A percentile compares a stretch with the other conserved stretches of the same genome.
These are phyloP conservation scores for Chrysocyon brachyurus DNA, from an alignment of 2,797 vertebrate species.

Conservation along the genomic window DNA sequence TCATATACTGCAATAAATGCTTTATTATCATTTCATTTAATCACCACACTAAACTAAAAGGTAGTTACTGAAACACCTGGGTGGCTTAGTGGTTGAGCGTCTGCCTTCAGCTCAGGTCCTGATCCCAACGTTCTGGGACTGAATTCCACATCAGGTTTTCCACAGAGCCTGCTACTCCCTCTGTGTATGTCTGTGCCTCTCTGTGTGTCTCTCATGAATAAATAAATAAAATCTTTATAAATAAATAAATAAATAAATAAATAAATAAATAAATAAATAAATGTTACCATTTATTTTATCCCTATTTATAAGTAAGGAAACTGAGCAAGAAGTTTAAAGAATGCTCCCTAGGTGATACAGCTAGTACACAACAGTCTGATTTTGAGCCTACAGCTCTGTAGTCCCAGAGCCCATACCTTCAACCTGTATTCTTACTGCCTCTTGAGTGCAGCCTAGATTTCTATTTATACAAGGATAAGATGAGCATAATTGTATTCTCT, in stretches of 20 bases:
- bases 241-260: too few species aligned
- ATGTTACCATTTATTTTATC: not conserved
- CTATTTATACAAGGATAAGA: not conserved
- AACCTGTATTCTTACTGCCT: not conserved
- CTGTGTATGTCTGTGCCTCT: too few species aligned
- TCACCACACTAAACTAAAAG: not conserved
- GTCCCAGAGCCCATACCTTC: not conserved
- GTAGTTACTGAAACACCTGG: not conserved
- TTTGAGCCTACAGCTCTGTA: not conserved
- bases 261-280: too few species aligned
- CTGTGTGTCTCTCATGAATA: too few species aligned
- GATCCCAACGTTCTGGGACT: rapidly evolving
- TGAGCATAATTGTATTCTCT: not conserved
- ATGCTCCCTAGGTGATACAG: not conserved
- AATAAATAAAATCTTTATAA: too few species aligned
- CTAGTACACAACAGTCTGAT: not conserved
- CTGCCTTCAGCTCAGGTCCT: too few species aligned
- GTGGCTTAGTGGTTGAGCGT: too few species aligned
- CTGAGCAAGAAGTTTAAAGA: not conserved
- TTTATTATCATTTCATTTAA: not conserved
- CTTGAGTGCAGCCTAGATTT: not conserved
- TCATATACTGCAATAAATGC: not conserved
- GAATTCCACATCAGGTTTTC: too few species aligned
- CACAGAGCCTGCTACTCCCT: too few species aligned
- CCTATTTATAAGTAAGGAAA: not conserved